phyloP scores from a whole-genome alignment of 2,888 invertebrate species.

The Drosophila mayaguana region DNA sequence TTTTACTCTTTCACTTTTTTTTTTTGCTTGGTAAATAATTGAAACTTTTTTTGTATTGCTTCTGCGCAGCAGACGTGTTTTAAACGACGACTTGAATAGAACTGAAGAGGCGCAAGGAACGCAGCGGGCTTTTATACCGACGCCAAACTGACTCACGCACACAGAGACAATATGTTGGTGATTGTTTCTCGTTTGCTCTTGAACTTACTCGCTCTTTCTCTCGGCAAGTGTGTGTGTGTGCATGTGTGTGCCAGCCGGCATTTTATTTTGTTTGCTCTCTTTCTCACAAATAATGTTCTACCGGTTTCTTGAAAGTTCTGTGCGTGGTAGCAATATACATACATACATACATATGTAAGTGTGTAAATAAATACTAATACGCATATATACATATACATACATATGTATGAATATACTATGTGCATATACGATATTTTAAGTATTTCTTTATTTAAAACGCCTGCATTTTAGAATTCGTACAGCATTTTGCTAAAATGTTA shows the following conservation, averaged over 20 bases:
- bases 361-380: too few relatives aligned
- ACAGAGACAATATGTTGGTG: conserved; percentile 17
- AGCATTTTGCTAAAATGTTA: conserved; percentile 26
- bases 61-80: conserved; percentile 20
- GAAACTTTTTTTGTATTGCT: neutral
- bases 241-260: conserved; percentile 19
- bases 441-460: conserved; percentile 22
- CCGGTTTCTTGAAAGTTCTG: conserved; percentile 34
- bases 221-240: conserved; percentile 9
- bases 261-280: conserved; percentile 20
- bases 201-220: conserved; percentile 62
- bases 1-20: conserved; percentile 16
- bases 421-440: conserved; percentile 12
- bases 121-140: conserved; percentile 57
- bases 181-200: conserved; percentile 43
- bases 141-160: conserved; percentile 43
- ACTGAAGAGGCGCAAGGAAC: conserved; percentile 24
- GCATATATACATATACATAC: neutral
- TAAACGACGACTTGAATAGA: conserved; percentile 17
- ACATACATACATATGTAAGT: neutral
- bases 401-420: neutral
- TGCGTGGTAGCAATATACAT: neutral
- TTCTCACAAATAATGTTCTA: conserved; percentile 28
- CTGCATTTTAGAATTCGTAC: conserved; percentile 3
- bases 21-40: conserved; percentile 8